Evolutionary conservation across 1,140 invertebrate species (phyloP).

Genomic region (Tetragnatha versicolor): DNA sequence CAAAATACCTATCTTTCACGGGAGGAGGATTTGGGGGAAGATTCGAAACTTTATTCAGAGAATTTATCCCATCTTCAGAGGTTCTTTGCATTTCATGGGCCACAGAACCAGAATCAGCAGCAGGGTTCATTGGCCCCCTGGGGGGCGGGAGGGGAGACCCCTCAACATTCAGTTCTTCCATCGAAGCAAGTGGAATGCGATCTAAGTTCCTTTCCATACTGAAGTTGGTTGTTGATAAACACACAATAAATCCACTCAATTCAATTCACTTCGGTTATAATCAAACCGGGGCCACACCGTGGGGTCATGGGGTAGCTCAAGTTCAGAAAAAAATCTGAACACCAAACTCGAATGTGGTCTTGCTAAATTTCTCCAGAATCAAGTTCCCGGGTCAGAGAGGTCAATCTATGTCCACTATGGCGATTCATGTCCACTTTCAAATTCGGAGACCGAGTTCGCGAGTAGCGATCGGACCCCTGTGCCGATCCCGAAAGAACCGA

Average conservation of each 20-base stretch:
- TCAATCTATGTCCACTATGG: too few species aligned
- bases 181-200: slow-evolving; percentile 58
- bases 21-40: neutral
- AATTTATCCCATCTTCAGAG: neutral
- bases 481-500: neutral
- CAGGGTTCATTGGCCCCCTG: neutral
- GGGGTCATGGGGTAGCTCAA: too few species aligned
- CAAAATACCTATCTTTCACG: slow-evolving; percentile 1
- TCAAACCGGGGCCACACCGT: too few species aligned
- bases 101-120: neutral
- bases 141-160: slow-evolving; percentile 57
- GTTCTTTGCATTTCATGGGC: neutral
- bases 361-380: too few species aligned
- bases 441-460: too few species aligned
- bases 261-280: too few species aligned
- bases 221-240: neutral
- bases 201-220: slow-evolving; percentile 31
- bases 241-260: neutral
- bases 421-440: too few species aligned
- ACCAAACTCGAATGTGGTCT: too few species aligned
- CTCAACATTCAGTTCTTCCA: slow-evolving; percentile 59
- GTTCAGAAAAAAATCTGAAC: too few species aligned
- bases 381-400: too few species aligned
- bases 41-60: neutral
- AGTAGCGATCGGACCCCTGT: too few species aligned